Evolutionary conservation across 1,140 invertebrate species (phyloP), one percentile per base, ranked within the genome.

Genomic region (Odontomachus brunneus): DNA sequence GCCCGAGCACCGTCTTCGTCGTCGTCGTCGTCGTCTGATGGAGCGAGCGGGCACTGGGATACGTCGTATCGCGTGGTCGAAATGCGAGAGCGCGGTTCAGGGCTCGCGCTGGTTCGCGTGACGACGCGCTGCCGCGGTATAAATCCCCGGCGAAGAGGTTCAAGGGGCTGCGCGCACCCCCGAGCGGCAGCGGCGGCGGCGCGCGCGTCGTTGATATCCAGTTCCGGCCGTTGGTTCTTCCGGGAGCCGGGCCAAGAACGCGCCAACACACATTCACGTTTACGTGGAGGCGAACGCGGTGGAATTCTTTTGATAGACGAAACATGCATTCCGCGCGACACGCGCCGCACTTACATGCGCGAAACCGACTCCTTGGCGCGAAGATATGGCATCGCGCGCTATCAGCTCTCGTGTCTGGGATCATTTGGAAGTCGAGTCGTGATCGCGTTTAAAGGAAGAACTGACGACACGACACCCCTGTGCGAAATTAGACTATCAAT

Each of bases 51-150:
- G 55, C 69, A 74, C 38, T 71, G 22, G 65, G 51, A 55, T 53
- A 44, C 19, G 65, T 19, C 4, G 22, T 51, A 49, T 82, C 71
- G 59, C 69, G 7, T 49, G 65, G 57, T 44, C 62, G 29, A 80
- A 71, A 69, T 71, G 51, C 51, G 75, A 57, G 53, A n/a, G 19
- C 69, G 19, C 33, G n/a, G 78, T 38, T 73, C 74, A 57, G 22
- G 75, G 49, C 75, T 51, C 44, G 29, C 5, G 29, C 29, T 2
- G 49, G 69, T n/a, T 87, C 80, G 85, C 86, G 85, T 87, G 86
- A 87, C 85, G 73, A 74, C 55, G 55, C 62, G 19, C 73, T 74
- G 44, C 12, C 38, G 4, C 75, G 66, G 60, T 26, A 87, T 87
- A 87, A 87, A 87, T 87, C 73, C 74, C 63, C n/a, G 24, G 22